phyloP scores from a whole-genome alignment of 2,797 vertebrate genomes.

The Synaphobranchus kaupii region DNA sequence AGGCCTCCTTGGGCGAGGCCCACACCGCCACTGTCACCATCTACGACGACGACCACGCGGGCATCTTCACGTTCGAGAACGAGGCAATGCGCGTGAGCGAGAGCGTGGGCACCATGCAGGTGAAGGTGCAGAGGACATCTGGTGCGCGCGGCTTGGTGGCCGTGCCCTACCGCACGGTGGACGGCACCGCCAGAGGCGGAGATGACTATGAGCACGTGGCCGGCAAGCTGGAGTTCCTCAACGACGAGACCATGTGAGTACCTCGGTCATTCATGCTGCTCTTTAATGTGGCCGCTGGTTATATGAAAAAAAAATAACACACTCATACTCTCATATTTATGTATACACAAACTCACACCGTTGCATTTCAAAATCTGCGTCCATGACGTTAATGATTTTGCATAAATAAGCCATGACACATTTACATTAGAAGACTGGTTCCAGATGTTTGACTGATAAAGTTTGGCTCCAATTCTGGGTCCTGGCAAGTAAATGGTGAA shows the following conservation, averaged over 20 bases:
- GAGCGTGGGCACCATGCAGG: conserved; percentile 71
- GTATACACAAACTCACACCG: not conserved
- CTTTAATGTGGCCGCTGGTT: not conserved
- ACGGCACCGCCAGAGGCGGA: conserved; percentile 74
- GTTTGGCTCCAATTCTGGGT: too few relatives aligned
- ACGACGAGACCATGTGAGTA: conserved; percentile 85
- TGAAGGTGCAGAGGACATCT: conserved; percentile 74
- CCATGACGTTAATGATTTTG: too few relatives aligned
- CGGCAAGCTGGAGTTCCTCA: conserved; percentile 83
- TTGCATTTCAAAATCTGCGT: not conserved
- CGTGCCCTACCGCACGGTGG: conserved; percentile 74
- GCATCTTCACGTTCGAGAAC: conserved; percentile 81
- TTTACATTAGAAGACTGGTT: too few relatives aligned
- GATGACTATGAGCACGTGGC: conserved; percentile 78
- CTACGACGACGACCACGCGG: conserved; percentile 85
- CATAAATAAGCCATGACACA: too few relatives aligned
- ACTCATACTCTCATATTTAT: not conserved
- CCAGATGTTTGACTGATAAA: too few relatives aligned
- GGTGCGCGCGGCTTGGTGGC: conserved; percentile 75
- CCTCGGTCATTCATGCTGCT: not conserved
- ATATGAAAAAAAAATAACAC: not conserved
- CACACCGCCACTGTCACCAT: conserved; percentile 83
- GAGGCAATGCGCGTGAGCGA: conserved; percentile 73
- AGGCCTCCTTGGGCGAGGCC: conserved; percentile 73
- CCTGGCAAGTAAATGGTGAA: too few relatives aligned